Evolutionary conservation across 2,888 invertebrate genomes (phyloP).

Genomic region (Apantesis nais): DNA sequence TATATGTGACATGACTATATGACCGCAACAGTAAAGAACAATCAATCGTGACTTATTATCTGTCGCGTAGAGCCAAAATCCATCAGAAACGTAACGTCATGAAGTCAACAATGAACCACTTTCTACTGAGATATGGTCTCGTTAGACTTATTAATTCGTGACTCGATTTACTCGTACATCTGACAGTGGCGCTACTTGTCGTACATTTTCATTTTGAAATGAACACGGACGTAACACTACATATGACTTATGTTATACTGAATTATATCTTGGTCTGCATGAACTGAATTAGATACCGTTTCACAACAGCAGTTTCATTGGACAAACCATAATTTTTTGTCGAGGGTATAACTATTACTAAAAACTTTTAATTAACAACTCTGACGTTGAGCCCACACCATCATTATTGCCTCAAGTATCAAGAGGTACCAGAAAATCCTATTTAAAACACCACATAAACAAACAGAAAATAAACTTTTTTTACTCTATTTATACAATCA

Average conservation of each 20-base stretch:
- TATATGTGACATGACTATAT: slow-evolving; percentile 48
- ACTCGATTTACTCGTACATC: slow-evolving; percentile 50
- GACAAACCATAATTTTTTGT: not conserved
- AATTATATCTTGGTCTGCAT: too few relatives aligned
- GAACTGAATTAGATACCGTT: not conserved
- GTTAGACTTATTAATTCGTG: slow-evolving; percentile 61
- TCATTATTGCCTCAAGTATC: not conserved
- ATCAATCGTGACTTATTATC: slow-evolving; percentile 80
- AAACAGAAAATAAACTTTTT: not conserved
- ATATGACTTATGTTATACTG: too few relatives aligned
- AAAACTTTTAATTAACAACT: not conserved
- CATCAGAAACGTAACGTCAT: slow-evolving; percentile 67
- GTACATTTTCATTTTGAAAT: slow-evolving; percentile 11
- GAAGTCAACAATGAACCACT: slow-evolving; percentile 79
- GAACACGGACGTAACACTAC: not conserved
- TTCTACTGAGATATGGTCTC: slow-evolving; percentile 68
- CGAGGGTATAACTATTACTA: not conserved
- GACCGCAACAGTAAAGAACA: slow-evolving; percentile 58
- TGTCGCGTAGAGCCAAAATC: slow-evolving; percentile 62
- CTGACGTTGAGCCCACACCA: not conserved
- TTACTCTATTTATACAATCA: not conserved
- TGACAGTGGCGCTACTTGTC: slow-evolving; percentile 42
- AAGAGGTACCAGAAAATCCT: not conserved
- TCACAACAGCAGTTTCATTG: not conserved
- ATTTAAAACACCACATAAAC: not conserved